Conservation (phyloP, 1,140 invertebrate genomes). For the Periplaneta americana region DNA sequence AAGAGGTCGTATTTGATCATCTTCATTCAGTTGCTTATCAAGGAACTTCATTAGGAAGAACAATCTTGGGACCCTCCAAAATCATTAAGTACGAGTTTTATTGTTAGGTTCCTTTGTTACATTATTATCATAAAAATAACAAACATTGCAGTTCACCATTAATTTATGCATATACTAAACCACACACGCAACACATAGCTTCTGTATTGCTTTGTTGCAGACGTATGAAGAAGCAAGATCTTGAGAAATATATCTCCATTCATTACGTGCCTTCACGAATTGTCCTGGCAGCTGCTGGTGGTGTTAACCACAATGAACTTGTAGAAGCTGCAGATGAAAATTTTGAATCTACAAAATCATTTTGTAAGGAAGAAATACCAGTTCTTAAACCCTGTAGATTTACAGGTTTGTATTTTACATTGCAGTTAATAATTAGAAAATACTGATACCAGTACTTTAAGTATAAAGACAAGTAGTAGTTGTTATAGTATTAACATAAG, state of each 20-base stretch:
- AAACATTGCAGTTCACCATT: too few relatives aligned
- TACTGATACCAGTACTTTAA: too few relatives aligned
- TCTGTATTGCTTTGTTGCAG: too few relatives aligned
- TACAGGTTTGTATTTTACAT: too few relatives aligned
- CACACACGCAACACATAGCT: too few relatives aligned
- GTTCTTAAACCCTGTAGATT: slow-evolving; percentile 71
- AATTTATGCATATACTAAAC: too few relatives aligned
- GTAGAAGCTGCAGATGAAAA: slow-evolving; percentile 51
- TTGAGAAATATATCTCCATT: slow-evolving; percentile 52
- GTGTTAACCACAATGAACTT: slow-evolving; percentile 56
- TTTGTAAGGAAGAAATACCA: slow-evolving; percentile 56
- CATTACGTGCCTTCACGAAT: slow-evolving; percentile 63
- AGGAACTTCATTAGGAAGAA: slow-evolving; percentile 91
- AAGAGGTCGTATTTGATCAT: slow-evolving; percentile 99
- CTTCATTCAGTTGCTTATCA: slow-evolving; percentile 95
- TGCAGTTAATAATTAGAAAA: too few relatives aligned
- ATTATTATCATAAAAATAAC: too few relatives aligned
- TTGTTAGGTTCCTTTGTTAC: not conserved
- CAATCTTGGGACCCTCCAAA: slow-evolving; percentile 95
- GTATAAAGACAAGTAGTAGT: too few relatives aligned
- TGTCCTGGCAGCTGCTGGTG: slow-evolving; percentile 61
- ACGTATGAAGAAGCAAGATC: slow-evolving; percentile 37
- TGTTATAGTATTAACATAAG: too few relatives aligned
- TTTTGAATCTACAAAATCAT: slow-evolving; percentile 44
- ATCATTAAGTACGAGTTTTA: slow-evolving; percentile 74